Evolutionary conservation across 2,797 vertebrate genomes (phyloP).

Genomic region (Leucoraja ocellata): DNA sequence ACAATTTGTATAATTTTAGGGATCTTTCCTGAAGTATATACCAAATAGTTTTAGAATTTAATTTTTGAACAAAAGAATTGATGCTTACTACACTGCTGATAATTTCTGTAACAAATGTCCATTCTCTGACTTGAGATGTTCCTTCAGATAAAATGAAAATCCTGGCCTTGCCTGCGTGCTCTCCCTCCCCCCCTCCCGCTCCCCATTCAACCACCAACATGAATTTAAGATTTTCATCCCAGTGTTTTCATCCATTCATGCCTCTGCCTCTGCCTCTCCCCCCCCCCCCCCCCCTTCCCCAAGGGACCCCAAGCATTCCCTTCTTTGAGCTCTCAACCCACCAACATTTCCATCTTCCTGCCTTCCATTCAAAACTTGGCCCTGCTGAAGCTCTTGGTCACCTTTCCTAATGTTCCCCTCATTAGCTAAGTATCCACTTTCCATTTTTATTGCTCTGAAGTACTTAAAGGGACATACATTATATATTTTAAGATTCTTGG

Average conservation of each 20-base stretch:
- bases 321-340: neutral
- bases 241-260: neutral
- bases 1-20: neutral
- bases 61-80: neutral
- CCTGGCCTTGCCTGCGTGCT: neutral
- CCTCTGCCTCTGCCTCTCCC: too few relatives aligned
- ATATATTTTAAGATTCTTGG: neutral
- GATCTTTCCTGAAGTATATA: neutral
- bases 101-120: neutral
- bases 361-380: neutral
- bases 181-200: too few relatives aligned
- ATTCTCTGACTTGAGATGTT: neutral
- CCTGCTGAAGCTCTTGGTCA: neutral
- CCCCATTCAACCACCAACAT: neutral
- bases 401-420: neutral
- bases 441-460: neutral
- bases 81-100: neutral
- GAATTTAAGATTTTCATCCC: neutral
- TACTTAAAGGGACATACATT: neutral
- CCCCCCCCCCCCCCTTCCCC: too few relatives aligned
- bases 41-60: neutral
- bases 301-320: neutral
- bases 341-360: neutral
- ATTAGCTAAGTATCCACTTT: neutral
- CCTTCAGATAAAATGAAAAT: neutral